These are phyloP conservation scores for Limonius californicus DNA, from an alignment of 1,140 invertebrate genomes.

Conservation along the genomic window DNA sequence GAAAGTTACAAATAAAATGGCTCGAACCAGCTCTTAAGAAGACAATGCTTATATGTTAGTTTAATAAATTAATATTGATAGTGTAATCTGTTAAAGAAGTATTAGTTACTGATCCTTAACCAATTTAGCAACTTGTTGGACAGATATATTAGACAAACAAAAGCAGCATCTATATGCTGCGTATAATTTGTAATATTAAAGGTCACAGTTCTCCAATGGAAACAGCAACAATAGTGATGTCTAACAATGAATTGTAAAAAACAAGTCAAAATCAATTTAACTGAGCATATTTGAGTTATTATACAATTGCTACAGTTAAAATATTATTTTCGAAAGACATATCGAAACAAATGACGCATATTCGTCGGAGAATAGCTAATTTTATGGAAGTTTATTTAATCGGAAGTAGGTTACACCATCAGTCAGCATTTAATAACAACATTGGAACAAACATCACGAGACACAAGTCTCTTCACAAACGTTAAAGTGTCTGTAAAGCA, in stretches of 20 bases:
- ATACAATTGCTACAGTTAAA: constrained; percentile 24
- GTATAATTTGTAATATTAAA: too few species aligned
- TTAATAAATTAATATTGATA: too few species aligned
- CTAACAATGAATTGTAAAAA: too few species aligned
- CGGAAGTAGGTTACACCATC: background rate
- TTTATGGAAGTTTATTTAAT: background rate
- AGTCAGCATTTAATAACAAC: constrained; percentile 15
- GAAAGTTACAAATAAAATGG: too few species aligned
- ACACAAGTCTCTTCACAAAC: background rate
- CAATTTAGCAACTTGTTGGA: too few species aligned
- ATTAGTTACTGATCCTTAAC: too few species aligned
- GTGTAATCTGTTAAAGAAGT: too few species aligned
- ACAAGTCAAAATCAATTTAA: constrained; percentile 34
- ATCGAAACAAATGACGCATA: constrained; percentile 20
- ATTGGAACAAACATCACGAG: background rate
- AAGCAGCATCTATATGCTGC: too few species aligned
- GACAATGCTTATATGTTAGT: too few species aligned
- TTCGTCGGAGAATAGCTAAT: background rate
- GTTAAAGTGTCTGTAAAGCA: background rate
- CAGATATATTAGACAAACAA: background rate
- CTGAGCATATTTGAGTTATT: constrained; percentile 37
- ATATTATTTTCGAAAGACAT: constrained; percentile 28
- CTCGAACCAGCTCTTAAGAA: too few species aligned
- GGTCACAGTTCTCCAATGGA: too few species aligned
- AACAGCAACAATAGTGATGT: too few species aligned